Evolutionary conservation across 2,797 vertebrate species (phyloP), one percentile per base, ranked within the genome.

Genomic region (Hydrocynus forskahlii): DNA sequence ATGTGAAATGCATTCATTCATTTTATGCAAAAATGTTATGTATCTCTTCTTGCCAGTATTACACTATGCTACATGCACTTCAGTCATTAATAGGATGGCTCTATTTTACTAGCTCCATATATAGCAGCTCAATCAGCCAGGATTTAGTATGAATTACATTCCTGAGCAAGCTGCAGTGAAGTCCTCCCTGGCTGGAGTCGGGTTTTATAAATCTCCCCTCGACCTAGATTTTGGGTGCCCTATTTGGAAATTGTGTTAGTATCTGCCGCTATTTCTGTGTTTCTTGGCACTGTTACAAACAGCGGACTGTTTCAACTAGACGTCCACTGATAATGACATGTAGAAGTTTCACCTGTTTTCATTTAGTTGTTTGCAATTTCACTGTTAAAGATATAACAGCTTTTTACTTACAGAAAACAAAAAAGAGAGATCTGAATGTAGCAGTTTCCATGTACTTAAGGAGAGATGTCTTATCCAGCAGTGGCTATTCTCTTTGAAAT

Each of bases 131-230:
- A 45, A 4, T 62, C 8, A 21, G 14, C 40, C 43, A 60, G 35
- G 45, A 43, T 59, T 40, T 50, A 19, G 57, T 16, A 25, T 19
- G 59, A 59, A 62, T 29, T 52, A 43, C 21, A 63, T 71, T 79
- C 59, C 55, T 78, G 21, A 67, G 8, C 35, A 67, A n/a, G 19
- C 17, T 57, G 25, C 38, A 68, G 62, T 60, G 35, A 43, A 59
- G 40, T 62, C 29, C 68, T 72, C 40, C n/a, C 63, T 68, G 64
- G 40, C 45, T 63, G 69, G 43, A 40, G 60, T 73, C 14, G 13
- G 48, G 8, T 43, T 74, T 80, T 79, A 16, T 66, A 43, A 80
- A 80, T 40, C 48, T 45, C 62, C 73, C 38, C 59, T 63, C 35
- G 59, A 63, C 73, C 73, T 29, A 75, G 73, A 45, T 75, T 74